Conservation (phyloP, 2,113 vertebrate species). For the Saguinus imperator region DNA sequence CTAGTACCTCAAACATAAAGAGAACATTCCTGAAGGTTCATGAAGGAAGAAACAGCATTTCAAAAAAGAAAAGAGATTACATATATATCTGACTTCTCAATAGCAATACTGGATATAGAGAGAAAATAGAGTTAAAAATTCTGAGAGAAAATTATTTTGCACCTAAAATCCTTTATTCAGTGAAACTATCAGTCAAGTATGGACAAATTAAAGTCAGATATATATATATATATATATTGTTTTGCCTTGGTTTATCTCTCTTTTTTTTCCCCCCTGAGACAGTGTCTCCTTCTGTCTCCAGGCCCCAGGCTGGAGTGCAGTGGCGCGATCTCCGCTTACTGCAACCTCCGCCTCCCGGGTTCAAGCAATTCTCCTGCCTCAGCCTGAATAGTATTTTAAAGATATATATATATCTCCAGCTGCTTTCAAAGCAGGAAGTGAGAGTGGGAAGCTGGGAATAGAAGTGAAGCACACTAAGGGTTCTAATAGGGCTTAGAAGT, state of each 20-base stretch:
- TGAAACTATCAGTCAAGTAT: not conserved
- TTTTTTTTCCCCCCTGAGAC: too few relatives aligned
- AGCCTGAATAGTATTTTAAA: too few relatives aligned
- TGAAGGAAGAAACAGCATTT: not conserved
- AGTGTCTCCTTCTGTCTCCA: too few relatives aligned
- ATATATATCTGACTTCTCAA: not conserved
- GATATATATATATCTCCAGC: not conserved
- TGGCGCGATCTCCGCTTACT: too few relatives aligned
- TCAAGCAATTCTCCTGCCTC: too few relatives aligned
- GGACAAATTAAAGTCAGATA: not conserved
- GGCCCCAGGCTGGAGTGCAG: too few relatives aligned
- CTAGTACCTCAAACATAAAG: not conserved
- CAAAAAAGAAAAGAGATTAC: not conserved
- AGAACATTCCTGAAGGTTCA: not conserved
- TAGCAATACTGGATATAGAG: not conserved
- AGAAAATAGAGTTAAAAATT: not conserved
- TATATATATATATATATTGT: not conserved
- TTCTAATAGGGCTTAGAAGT: not conserved
- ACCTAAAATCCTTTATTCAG: not conserved
- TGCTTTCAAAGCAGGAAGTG: not conserved
- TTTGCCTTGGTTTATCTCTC: too few relatives aligned
- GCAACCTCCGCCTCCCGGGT: too few relatives aligned
- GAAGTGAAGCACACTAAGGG: not conserved
- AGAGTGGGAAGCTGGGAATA: not conserved
- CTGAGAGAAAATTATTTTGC: not conserved